phyloP scores from a whole-genome alignment of 1,140 invertebrate genomes.

The Dendroctonus valens region DNA sequence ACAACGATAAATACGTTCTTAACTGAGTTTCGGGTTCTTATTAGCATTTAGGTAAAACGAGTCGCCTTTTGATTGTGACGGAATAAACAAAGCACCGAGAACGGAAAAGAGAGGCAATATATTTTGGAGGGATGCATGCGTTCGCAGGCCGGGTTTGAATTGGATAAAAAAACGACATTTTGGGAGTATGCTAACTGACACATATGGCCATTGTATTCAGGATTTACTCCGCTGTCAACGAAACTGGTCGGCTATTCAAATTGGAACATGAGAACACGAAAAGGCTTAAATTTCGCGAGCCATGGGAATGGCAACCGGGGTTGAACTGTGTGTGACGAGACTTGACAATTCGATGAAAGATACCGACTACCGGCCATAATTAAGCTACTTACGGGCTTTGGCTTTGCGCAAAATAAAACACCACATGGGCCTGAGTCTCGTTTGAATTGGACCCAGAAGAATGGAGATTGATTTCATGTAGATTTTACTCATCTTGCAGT shows the following conservation, averaged over 20 bases:
- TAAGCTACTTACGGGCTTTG: conserved; percentile 15
- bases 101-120: conserved; percentile 28
- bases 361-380: conserved; percentile 20
- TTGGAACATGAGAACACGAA: conserved; percentile 34
- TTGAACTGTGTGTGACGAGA: conserved; percentile 22
- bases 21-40: no score
- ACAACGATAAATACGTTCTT: no score
- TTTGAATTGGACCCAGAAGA: no score
- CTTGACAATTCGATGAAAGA: conserved; percentile 33
- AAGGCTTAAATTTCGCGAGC: conserved; percentile 34
- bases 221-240: conserved; percentile 31
- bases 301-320: conserved; percentile 26
- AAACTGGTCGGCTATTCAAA: conserved; percentile 34
- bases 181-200: conserved; percentile 30
- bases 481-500: no score
- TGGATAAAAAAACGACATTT: conserved; percentile 30
- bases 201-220: conserved; percentile 34
- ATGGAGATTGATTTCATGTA: no score
- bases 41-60: no score
- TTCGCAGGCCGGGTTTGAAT: conserved; percentile 11
- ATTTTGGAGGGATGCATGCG: conserved; percentile 25
- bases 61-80: no score
- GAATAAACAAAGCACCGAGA: no score
- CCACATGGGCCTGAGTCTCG: no score
- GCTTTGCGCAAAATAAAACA: conserved; percentile 1